Evolutionary conservation across 2,113 vertebrate species (phyloP).

Genomic region (Epinephelus fuscoguttatus): DNA sequence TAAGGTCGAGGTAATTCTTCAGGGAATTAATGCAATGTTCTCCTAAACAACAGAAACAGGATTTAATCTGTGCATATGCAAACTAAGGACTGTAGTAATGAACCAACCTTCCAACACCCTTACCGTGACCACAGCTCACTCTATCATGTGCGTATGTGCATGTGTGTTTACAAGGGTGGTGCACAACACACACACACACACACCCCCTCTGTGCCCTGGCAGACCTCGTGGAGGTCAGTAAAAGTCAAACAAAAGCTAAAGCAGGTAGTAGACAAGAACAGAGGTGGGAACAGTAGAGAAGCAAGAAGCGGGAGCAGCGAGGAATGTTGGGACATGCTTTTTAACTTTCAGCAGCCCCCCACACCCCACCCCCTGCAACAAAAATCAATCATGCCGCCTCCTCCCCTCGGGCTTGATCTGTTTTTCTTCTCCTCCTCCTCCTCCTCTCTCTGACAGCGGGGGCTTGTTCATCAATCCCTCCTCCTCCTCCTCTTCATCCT

Average conservation of each 20-base stretch:
- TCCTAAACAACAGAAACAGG: neutral
- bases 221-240: constrained; percentile 19
- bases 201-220: neutral
- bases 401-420: constrained; percentile 21
- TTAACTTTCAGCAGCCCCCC: constrained; percentile 28
- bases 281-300: neutral
- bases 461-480: constrained; percentile 36
- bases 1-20: neutral
- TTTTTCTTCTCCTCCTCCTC: constrained; percentile 14
- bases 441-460: constrained; percentile 20
- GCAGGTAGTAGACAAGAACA: constrained; percentile 6
- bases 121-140: neutral
- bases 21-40: neutral
- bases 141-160: neutral
- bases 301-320: neutral
- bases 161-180: constrained; percentile 5
- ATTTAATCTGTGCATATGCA: neutral
- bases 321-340: constrained; percentile 17
- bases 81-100: constrained; percentile 2
- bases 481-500: neutral
- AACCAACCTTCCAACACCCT: neutral
- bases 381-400: constrained; percentile 38
- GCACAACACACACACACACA: neutral
- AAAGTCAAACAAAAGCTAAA: constrained; percentile 37
- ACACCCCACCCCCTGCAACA: neutral